phyloP scores from a whole-genome alignment of 2,113 vertebrate genomes.

The Mobula hypostoma region DNA sequence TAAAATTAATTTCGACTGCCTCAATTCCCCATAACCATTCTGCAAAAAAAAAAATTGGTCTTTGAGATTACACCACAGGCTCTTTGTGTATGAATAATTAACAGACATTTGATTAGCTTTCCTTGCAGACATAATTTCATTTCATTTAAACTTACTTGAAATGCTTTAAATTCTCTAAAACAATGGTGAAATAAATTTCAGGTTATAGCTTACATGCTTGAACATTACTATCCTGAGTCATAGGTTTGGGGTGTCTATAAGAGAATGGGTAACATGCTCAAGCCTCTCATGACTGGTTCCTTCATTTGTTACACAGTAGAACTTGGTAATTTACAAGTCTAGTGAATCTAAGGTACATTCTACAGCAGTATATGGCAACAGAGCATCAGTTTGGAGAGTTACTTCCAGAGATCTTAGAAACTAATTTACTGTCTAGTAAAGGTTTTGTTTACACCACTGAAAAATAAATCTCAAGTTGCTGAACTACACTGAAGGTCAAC shows the following conservation, averaged over 20 bases:
- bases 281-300: neutral
- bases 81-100: conserved; percentile 5
- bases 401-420: neutral
- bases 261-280: too few relatives aligned
- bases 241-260: neutral
- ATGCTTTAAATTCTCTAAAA: neutral
- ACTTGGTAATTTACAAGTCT: too few relatives aligned
- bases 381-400: neutral
- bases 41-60: neutral
- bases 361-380: neutral
- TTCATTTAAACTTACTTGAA: neutral
- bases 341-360: neutral
- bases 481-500: neutral
- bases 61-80: neutral
- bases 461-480: neutral
- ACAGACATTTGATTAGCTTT: neutral
- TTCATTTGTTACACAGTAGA: neutral
- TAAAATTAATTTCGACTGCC: conserved; percentile 11
- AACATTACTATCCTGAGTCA: neutral
- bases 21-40: neutral
- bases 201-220: neutral
- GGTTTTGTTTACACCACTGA: neutral
- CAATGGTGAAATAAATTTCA: neutral
- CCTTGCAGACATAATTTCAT: neutral
- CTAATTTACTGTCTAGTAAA: neutral